Evolutionary conservation across 2,113 vertebrate species (phyloP).

Genomic region (Passer montanus): DNA sequence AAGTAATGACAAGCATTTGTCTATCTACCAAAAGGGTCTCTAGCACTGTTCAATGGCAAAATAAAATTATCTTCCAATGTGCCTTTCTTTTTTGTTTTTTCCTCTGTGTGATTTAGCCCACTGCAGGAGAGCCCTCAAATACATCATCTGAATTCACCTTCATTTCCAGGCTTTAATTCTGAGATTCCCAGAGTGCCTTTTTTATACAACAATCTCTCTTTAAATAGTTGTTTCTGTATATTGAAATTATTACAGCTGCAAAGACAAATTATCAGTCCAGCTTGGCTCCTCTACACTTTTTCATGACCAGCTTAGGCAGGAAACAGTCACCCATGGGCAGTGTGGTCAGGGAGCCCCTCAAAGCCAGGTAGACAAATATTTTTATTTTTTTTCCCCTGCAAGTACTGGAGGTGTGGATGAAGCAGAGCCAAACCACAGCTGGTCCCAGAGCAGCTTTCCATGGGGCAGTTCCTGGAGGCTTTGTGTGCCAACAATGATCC

Average conservation of each 20-base stretch:
- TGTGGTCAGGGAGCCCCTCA: background rate
- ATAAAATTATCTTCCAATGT: background rate
- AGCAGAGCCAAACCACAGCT: background rate
- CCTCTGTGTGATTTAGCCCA: background rate
- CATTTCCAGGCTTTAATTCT: background rate
- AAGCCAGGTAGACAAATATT: background rate
- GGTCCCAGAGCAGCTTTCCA: background rate
- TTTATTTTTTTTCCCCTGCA: background rate
- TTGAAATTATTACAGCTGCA: background rate
- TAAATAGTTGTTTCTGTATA: background rate
- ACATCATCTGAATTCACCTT: background rate
- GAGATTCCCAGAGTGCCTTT: background rate
- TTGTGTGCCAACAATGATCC: background rate
- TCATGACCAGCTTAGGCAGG: background rate
- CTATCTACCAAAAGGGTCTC: constrained; percentile 41
- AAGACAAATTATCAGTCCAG: background rate
- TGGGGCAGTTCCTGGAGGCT: background rate
- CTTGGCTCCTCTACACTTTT: background rate
- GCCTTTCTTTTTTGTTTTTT: background rate
- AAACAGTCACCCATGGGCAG: background rate
- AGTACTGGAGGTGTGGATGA: background rate
- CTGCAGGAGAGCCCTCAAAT: background rate
- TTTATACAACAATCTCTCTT: background rate
- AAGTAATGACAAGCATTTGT: constrained; percentile 55
- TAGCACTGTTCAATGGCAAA: constrained; percentile 6